These are phyloP conservation scores for Neotragus pygmaeus DNA, from an alignment of 2,113 vertebrate genomes.

Conservation along the genomic window DNA sequence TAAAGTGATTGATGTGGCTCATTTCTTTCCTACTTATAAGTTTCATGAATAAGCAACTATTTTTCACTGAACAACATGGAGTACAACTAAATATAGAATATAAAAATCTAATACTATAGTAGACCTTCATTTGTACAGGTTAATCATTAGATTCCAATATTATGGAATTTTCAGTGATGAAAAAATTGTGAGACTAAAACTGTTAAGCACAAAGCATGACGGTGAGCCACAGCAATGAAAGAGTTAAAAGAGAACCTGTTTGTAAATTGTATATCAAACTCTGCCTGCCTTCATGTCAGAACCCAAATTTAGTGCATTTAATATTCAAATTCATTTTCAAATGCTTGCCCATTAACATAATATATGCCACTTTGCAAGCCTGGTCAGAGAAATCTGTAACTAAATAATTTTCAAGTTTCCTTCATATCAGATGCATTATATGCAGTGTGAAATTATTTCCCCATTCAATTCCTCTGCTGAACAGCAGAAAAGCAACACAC, in stretches of 20 bases:
- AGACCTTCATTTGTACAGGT: not conserved
- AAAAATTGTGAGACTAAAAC: not conserved
- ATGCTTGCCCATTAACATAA: conserved; percentile 84
- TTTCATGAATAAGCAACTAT: conserved; percentile 43
- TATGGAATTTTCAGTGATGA: not conserved
- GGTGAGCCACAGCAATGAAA: not conserved
- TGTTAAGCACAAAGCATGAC: not conserved
- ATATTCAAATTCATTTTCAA: conserved; percentile 87
- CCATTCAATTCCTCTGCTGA: conserved; percentile 72
- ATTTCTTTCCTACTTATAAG: conserved; percentile 36
- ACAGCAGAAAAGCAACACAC: conserved; percentile 65
- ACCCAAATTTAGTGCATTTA: conserved; percentile 81
- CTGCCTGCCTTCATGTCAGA: conserved; percentile 76
- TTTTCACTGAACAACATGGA: conserved; percentile 39
- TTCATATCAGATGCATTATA: conserved; percentile 85
- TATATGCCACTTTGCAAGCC: conserved; percentile 84
- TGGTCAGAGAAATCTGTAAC: conserved; percentile 85
- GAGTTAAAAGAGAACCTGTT: conserved; percentile 75
- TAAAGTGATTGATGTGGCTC: not conserved
- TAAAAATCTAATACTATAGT: conserved; percentile 11
- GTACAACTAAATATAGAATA: not conserved
- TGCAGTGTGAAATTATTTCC: conserved; percentile 87
- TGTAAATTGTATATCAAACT: conserved; percentile 53
- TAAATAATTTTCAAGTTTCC: conserved; percentile 89
- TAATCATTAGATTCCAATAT: not conserved